phyloP scores from a whole-genome alignment of 1,140 invertebrate species.

The Akabosia matsudoensis region DNA sequence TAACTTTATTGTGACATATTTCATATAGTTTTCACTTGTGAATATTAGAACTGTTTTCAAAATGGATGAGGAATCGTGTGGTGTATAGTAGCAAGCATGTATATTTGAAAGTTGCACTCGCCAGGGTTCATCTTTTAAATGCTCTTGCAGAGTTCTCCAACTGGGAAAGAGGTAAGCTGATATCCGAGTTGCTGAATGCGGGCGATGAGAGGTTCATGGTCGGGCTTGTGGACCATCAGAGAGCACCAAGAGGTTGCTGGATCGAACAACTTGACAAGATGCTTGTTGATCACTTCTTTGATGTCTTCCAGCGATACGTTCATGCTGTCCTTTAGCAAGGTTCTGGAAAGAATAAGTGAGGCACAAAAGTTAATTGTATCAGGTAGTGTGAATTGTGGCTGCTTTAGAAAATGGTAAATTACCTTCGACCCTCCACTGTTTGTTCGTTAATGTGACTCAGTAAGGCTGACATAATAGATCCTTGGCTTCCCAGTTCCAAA shows the following conservation, averaged over 20 bases:
- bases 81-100: too few relatives aligned
- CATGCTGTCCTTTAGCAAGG: constrained; percentile 64
- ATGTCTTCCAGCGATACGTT: constrained; percentile 65
- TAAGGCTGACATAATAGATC: constrained; percentile 29
- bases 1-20: too few relatives aligned
- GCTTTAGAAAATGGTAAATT: neutral
- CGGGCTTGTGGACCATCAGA: constrained; percentile 2
- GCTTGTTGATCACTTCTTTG: constrained; percentile 63
- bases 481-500: constrained; percentile 40
- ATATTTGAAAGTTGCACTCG: too few relatives aligned
- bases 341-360: constrained; percentile 52
- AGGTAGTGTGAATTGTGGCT: neutral
- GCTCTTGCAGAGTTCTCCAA: constrained; percentile 6
- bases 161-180: neutral
- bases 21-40: too few relatives aligned
- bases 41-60: too few relatives aligned
- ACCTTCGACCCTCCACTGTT: constrained; percentile 29
- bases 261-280: constrained; percentile 65
- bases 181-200: neutral
- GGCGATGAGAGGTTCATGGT: neutral
- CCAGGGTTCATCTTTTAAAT: too few relatives aligned
- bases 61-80: too few relatives aligned
- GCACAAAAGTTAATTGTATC: neutral
- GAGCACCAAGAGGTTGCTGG: constrained; percentile 54
- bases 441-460: constrained; percentile 36